Conservation (phyloP, 2,797 vertebrate genomes). For the Enteromius argenteus region DNA sequence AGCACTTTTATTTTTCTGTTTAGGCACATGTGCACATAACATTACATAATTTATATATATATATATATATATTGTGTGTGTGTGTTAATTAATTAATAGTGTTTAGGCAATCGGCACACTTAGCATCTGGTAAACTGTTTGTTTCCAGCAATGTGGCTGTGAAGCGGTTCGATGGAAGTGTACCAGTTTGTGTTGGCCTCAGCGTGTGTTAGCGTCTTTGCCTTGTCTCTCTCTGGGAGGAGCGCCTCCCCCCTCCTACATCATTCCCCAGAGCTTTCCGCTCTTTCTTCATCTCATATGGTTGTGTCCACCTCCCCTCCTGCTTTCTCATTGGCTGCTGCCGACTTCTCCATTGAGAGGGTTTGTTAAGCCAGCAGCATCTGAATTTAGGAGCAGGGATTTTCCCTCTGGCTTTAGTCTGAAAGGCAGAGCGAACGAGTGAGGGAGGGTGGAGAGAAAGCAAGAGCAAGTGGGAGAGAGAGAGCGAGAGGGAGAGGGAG, state of each 20-base stretch:
- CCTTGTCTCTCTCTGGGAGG: constrained; percentile 54
- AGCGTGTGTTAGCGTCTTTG: constrained; percentile 45
- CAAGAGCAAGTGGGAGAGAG: constrained; percentile 62
- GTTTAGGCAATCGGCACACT: background rate
- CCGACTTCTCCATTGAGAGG: constrained; percentile 75
- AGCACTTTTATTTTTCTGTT: background rate
- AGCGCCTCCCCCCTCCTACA: constrained; percentile 27
- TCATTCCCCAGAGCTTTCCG: constrained; percentile 53
- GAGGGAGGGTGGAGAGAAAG: constrained; percentile 56
- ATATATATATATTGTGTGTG: background rate
- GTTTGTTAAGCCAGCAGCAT: constrained; percentile 70
- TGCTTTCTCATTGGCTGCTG: constrained; percentile 76
- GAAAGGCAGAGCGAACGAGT: constrained; percentile 65
- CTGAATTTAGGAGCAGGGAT: constrained; percentile 78
- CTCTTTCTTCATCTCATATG: constrained; percentile 57
- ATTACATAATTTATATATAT: background rate
- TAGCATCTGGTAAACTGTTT: background rate
- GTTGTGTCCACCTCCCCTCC: constrained; percentile 39
- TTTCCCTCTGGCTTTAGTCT: constrained; percentile 72
- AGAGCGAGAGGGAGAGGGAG: constrained; percentile 49
- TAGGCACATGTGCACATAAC: background rate
- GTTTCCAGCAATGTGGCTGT: constrained; percentile 14
- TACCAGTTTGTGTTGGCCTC: constrained; percentile 31
- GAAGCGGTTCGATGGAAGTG: constrained; percentile 16
- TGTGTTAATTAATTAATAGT: too few species aligned